Conservation (phyloP, 2,113 vertebrate species). For the Numenius arquata region DNA sequence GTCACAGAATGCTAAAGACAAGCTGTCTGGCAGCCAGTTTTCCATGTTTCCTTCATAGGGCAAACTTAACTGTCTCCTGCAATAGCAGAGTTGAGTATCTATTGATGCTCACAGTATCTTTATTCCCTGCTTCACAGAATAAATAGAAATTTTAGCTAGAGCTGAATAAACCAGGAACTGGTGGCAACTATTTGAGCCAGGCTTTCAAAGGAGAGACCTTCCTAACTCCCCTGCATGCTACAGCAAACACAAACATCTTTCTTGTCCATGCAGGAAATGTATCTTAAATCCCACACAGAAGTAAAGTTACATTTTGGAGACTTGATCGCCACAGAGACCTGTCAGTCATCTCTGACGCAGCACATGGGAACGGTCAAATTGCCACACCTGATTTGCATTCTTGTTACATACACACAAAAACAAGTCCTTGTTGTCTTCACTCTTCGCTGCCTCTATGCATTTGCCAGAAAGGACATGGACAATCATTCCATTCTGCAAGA, state of each 20-base stretch:
- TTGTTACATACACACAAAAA: conserved; percentile 74
- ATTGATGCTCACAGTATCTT: background rate
- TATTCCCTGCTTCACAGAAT: background rate
- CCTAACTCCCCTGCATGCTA: background rate
- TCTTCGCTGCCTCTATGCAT: conserved; percentile 80
- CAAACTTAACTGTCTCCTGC: background rate
- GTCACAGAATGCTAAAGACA: background rate
- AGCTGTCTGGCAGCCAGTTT: background rate
- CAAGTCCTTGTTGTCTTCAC: conserved; percentile 65
- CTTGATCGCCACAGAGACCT: background rate
- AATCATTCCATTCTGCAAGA: conserved; percentile 79
- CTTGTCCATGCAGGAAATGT: background rate
- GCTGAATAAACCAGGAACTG: background rate
- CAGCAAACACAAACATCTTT: background rate
- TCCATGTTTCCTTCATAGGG: background rate
- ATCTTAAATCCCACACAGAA: conserved; percentile 5
- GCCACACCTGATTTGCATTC: conserved; percentile 81
- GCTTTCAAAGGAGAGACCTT: background rate
- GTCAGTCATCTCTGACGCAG: conserved; percentile 65
- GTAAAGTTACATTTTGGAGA: background rate
- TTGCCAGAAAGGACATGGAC: conserved; percentile 81
- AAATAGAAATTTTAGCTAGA: background rate
- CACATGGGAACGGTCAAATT: conserved; percentile 71
- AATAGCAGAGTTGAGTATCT: background rate
- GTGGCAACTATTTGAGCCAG: background rate